Conservation (phyloP, 1,140 invertebrate genomes). For the Cryptotermes secundus region DNA sequence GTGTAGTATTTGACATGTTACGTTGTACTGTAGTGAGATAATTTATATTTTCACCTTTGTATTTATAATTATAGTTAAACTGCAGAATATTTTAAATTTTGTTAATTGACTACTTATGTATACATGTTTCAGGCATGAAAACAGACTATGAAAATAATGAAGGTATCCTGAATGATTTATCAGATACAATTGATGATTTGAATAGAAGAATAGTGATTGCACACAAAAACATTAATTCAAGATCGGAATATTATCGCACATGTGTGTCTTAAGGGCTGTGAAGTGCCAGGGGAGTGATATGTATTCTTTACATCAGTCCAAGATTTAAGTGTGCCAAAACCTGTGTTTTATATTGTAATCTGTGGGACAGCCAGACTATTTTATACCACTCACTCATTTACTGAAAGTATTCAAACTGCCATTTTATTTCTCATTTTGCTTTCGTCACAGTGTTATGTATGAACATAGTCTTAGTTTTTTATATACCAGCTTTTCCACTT, state of each 20-base stretch:
- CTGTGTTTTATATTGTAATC: not conserved
- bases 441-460: not conserved
- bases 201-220: conserved; percentile 52
- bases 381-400: not conserved
- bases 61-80: too few species aligned
- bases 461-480: conserved; percentile 11
- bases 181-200: conserved; percentile 48
- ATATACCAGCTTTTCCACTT: not conserved
- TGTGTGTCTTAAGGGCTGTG: conserved; percentile 44
- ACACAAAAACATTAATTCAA: conserved; percentile 49
- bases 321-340: not conserved
- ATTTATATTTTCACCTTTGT: too few species aligned
- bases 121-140: conserved; percentile 51
- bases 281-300: not conserved
- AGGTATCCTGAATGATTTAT: conserved; percentile 47
- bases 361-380: not conserved
- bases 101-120: not conserved
- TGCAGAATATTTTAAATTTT: too few species aligned
- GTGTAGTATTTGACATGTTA: too few species aligned
- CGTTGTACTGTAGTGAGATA: too few species aligned
- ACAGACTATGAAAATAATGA: conserved; percentile 52
- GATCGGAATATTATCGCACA: conserved; percentile 51
- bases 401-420: not conserved
- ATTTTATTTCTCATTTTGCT: not conserved
- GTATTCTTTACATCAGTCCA: not conserved